These are phyloP conservation scores for Lithophane ornitopus DNA, from an alignment of 2,888 invertebrate genomes.

Conservation along the genomic window DNA sequence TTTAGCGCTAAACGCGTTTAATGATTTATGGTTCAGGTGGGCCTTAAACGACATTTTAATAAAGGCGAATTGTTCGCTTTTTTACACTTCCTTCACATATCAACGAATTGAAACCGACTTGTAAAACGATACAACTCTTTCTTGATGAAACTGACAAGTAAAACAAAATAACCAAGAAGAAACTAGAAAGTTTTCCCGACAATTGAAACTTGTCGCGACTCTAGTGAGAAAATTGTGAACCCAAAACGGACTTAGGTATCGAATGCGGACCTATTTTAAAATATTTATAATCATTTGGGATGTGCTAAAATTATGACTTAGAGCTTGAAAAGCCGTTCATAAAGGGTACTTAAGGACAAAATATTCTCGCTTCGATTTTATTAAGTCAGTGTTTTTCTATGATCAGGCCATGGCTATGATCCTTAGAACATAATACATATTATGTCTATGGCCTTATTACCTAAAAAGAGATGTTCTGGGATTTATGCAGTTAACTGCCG, in stretches of 20 bases:
- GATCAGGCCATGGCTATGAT: neutral
- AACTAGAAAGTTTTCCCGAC: slow-evolving; percentile 48
- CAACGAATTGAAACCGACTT: neutral
- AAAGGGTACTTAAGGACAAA: neutral
- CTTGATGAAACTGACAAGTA: neutral
- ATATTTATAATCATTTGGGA: no score
- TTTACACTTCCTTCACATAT: no score
- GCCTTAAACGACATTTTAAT: no score
- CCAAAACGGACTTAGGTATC: neutral
- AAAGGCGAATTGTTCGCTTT: no score
- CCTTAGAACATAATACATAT: neutral
- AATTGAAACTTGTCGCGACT: slow-evolving; percentile 58
- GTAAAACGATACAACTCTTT: no score
- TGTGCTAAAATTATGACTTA: neutral
- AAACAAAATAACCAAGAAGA: neutral
- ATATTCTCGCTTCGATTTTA: neutral
- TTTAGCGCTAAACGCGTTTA: neutral
- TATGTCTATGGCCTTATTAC: neutral
- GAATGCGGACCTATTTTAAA: neutral
- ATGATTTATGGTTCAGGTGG: neutral
- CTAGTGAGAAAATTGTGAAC: slow-evolving; percentile 73
- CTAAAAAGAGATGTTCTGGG: neutral
- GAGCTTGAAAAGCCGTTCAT: neutral
- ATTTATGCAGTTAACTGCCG: neutral
- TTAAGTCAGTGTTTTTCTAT: neutral